phyloP scores from a whole-genome alignment of 1,140 invertebrate species.

The Drosophila insularis region DNA sequence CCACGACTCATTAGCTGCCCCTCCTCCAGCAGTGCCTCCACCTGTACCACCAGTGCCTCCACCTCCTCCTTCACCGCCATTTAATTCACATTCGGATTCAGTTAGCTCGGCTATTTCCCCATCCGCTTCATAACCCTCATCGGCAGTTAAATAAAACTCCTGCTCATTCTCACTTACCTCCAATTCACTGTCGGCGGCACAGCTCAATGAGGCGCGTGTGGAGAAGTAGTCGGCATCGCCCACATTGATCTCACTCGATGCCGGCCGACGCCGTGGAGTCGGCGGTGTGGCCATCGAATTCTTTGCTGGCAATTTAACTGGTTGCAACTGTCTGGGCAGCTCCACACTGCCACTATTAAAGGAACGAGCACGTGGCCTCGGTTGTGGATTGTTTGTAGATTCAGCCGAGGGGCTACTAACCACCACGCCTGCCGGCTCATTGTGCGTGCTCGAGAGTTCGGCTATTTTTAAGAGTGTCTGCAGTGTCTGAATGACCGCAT shows the following conservation, averaged over 20 bases:
- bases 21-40: not conserved
- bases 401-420: constrained; percentile 37
- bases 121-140: constrained; percentile 81
- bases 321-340: constrained; percentile 51
- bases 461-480: constrained; percentile 77
- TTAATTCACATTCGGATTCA: constrained; percentile 64
- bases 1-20: constrained; percentile 61
- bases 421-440: constrained; percentile 55
- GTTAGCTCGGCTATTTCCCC: constrained; percentile 73
- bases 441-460: constrained; percentile 67
- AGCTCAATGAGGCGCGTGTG: constrained; percentile 66
- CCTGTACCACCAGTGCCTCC: not conserved
- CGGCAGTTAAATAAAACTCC: constrained; percentile 73
- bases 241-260: constrained; percentile 56
- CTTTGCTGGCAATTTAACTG: constrained; percentile 62
- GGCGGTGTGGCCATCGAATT: constrained; percentile 64
- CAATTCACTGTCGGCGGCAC: constrained; percentile 74
- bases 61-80: constrained; percentile 26
- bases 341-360: constrained; percentile 68
- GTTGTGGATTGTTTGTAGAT: constrained; percentile 24
- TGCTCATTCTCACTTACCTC: constrained; percentile 77
- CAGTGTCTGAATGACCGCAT: constrained; percentile 73
- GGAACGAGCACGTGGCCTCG: constrained; percentile 58
- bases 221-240: constrained; percentile 75
- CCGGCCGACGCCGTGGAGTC: constrained; percentile 41